phyloP scores from a whole-genome alignment of 2,888 invertebrate species.

The Tortrix viridana region DNA sequence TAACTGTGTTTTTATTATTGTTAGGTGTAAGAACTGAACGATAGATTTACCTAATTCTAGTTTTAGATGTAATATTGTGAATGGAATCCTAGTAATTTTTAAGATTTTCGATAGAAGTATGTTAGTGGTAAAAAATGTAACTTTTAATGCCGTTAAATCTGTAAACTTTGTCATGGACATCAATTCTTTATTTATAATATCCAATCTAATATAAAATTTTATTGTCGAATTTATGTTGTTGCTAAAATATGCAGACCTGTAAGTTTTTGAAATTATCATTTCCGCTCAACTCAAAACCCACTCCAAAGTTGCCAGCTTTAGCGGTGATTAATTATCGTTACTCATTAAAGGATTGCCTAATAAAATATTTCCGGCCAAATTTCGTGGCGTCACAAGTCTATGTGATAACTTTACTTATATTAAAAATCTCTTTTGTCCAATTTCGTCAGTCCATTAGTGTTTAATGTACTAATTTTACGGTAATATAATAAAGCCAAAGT shows the following conservation, averaged over 20 bases:
- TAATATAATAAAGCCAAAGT: conserved; percentile 61
- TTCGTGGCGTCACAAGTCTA: conserved; percentile 57
- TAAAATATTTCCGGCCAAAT: conserved; percentile 25
- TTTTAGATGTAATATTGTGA: conserved; percentile 69
- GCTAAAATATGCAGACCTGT: too few relatives aligned
- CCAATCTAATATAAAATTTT: not conserved
- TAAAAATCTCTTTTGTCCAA: conserved; percentile 51
- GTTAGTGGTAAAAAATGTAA: conserved; percentile 46
- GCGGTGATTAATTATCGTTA: conserved; percentile 15
- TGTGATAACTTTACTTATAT: conserved; percentile 44
- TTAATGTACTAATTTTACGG: conserved; percentile 50
- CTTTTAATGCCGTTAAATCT: conserved; percentile 40
- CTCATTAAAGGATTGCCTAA: conserved; percentile 24
- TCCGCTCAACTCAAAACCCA: not conserved
- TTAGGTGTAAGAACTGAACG: conserved; percentile 53
- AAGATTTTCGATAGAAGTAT: conserved; percentile 62
- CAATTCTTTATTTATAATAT: not conserved
- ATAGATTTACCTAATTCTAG: conserved; percentile 49
- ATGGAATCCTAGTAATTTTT: conserved; percentile 75
- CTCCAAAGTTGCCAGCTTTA: conserved; percentile 2
- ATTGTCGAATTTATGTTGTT: not conserved
- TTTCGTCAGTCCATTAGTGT: conserved; percentile 48
- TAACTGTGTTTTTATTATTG: conserved; percentile 36
- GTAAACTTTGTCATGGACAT: conserved; percentile 4
- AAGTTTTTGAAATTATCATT: not conserved